A percentile compares a stretch with the other conserved stretches of the same genome.
Evolutionary conservation across 1,140 invertebrate species (phyloP).

Genomic region (Drosophila rhopaloa): DNA sequence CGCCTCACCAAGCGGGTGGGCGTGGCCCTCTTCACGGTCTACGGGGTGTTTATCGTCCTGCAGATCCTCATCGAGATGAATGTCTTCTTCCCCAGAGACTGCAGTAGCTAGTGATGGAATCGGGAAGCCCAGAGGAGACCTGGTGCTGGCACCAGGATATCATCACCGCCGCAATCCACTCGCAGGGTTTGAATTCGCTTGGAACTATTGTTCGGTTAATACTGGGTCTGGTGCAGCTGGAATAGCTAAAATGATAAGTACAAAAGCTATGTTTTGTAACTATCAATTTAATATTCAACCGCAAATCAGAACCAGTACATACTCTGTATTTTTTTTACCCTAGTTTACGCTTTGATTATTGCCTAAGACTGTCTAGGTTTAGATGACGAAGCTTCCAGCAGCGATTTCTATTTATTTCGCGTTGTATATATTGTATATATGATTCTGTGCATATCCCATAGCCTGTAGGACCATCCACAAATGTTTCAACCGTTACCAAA

Average conservation of each 20-base stretch:
- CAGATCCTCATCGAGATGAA: constrained; percentile 84
- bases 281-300: constrained; percentile 1
- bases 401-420: constrained; percentile 32
- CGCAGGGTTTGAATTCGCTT: not conserved
- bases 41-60: constrained; percentile 86
- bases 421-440: constrained; percentile 49
- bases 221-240: not conserved
- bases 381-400: constrained; percentile 15
- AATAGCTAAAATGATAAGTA: not conserved
- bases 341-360: constrained; percentile 21
- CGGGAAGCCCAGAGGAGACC: not conserved
- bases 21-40: constrained; percentile 86
- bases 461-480: constrained; percentile 39
- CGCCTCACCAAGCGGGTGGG: constrained; percentile 87
- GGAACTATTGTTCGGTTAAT: not conserved
- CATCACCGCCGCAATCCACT: not conserved
- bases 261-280: not conserved
- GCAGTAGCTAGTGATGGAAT: constrained; percentile 43
- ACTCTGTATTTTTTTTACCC: constrained; percentile 5
- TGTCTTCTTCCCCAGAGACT: constrained; percentile 77
- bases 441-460: constrained; percentile 15
- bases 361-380: constrained; percentile 67
- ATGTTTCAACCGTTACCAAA: constrained; percentile 70
- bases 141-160: constrained; percentile 42
- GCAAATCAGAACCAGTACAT: not conserved